Base-by-base conservation (phyloP, 2,888 invertebrate species). In the Phengaris arion region DNA sequence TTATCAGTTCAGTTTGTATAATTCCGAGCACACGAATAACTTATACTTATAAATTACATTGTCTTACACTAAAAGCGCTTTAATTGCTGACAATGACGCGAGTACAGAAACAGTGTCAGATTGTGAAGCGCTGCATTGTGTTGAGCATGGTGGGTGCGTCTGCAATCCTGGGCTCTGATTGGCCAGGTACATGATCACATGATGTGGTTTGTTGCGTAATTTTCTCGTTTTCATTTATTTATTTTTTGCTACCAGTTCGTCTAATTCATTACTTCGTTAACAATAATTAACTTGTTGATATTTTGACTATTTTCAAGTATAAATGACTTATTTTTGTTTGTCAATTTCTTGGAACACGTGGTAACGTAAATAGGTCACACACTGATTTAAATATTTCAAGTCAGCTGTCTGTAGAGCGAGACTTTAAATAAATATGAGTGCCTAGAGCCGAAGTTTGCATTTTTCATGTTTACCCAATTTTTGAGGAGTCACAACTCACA, bases 131-230 rank as follows among this genome's bases (percentile, higher is more conserved):
- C 74, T 74, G 51, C 59, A n/a, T 54, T 74, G 55, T 59, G 15
- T 74, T 68, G 15, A 15, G 46, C 13, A 55, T 51, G 70, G 78
- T 78, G 77, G 79, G 77, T 77, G 78, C 79, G 79, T 68, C 79
- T 68, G 78, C 77, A 76, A 51, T 70, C 76, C 69, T 76, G 6
- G 12, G 35, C 35, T 75, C 48, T 74, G 76, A 78, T 79, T 79
- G 79, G 79, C 76, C 70, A 70, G 51, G 54, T 35, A 12, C 57
- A 55, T 57, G 76, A 79, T 79, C 79, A 76, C 75, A 77, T 46
- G 78, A 78, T 77, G 68, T 55, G 51, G 64, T 74, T 72, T 9
- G 22, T 59, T 68, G 70, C 74, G 77, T 74, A 77, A 78, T 77
- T 78, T 77, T 51, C 72, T 75, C 74, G 74, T 74, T 77, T 70